Base-by-base conservation (phyloP, 30 jellyfish, hydroid and myxozoan species). In the Rhopilema esculentum region DNA sequence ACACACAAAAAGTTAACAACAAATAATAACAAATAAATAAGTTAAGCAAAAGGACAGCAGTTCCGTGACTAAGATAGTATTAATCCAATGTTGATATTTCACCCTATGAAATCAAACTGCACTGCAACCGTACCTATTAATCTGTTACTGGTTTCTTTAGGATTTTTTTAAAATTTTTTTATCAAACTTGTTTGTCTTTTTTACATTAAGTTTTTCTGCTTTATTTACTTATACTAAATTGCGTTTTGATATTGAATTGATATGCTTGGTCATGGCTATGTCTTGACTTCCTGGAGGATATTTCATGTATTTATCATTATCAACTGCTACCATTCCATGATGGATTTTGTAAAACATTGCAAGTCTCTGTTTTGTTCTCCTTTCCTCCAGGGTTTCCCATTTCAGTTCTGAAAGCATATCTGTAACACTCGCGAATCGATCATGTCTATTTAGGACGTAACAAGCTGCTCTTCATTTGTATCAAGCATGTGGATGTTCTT, bases 201-300 rank as follows among this genome's bases (percentile, higher is more conserved):
- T 15, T 4, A 12, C 0, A 61, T 61, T 6, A 61, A 0, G 2
- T 61, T 61, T 7, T 61, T 61, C 2, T 19, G 70, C 16, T 4
- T 4, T 23, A 61, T 23, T 19, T 19, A n/a, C n/a, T n/a, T n/a
- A n/a, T n/a, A n/a, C n/a, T n/a, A n/a, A 27, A 29, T 25, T 26
- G 52, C 18, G 63, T 25, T 71, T 71, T 24, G 16, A 26, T 16
- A 71, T 33, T 33, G 88, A 29, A 1, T 78, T 51, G 51, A 66
- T 62, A 65, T 30, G 71, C 71, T 80, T 80, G 80, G 80, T 80
- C 80, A 80, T 80, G 90, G 80, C 90, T 80, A 80, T 80, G 81
- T 49, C 80, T 31, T 21, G 90, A 63, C 49, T n/a, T 21, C 77
- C 90, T 27, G 40, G 81, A 80, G 49, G 25, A 64, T 80, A 81